Evolutionary conservation across 2,113 vertebrate species (phyloP).

Genomic region (Tylochromis polylepis): DNA sequence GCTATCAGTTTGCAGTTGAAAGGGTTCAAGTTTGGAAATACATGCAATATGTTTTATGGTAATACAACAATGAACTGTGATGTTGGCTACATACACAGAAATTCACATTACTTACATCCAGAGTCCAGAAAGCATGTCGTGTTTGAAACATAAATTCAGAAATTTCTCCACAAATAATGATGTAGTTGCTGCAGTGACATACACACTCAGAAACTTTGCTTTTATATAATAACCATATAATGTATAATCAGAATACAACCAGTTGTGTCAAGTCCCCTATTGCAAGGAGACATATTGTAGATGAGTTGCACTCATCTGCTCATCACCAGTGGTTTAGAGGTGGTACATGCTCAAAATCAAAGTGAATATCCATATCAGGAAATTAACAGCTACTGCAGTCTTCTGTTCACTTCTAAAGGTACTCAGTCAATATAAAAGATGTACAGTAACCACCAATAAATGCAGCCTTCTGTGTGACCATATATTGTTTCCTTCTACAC

Average conservation of each 20-base stretch:
- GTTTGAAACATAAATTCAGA: background rate
- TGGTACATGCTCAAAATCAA: background rate
- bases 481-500: slow-evolving; percentile 28
- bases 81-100: background rate
- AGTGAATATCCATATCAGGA: background rate
- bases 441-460: background rate
- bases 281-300: background rate
- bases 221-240: background rate
- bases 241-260: background rate
- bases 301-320: background rate
- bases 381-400: background rate
- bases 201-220: rapidly evolving
- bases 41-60: background rate
- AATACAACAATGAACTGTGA: background rate
- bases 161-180: background rate
- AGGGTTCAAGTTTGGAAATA: background rate
- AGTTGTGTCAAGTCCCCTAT: background rate
- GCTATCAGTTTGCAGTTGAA: background rate
- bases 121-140: background rate
- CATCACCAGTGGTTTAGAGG: background rate
- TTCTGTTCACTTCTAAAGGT: background rate
- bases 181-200: background rate
- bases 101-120: background rate
- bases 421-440: background rate
- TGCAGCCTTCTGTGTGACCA: background rate